These are phyloP conservation scores for Eupithecia tripunctaria DNA, from an alignment of 2,888 invertebrate genomes.

Conservation along the genomic window DNA sequence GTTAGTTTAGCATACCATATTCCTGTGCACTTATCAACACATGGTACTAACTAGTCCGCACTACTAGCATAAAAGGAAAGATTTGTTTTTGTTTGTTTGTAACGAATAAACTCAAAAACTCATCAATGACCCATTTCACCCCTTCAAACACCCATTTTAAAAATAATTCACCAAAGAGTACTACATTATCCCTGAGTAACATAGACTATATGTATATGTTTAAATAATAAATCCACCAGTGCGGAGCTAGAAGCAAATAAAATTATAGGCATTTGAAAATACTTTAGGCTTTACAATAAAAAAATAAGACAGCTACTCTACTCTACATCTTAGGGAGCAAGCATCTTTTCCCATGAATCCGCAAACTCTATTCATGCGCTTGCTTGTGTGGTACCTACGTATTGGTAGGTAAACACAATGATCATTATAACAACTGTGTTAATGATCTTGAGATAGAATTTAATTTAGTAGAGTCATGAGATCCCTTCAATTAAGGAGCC, in stretches of 20 bases:
- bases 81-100: no score
- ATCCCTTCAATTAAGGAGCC: conserved; percentile 66
- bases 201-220: no score
- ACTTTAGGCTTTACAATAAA: background rate
- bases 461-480: conserved; percentile 47
- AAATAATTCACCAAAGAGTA: no score
- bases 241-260: no score
- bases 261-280: background rate
- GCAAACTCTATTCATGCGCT: background rate
- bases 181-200: no score
- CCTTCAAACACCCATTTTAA: no score
- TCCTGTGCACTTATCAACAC: background rate
- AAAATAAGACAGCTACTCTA: background rate
- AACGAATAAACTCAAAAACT: no score
- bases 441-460: conserved; percentile 59
- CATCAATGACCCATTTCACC: no score
- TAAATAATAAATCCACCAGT: no score
- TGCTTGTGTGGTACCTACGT: background rate
- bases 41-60: no score
- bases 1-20: background rate
- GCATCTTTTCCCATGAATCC: no score
- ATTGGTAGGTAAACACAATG: conserved; percentile 1
- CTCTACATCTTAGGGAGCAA: background rate
- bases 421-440: conserved; percentile 44
- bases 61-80: no score